Evolutionary conservation across 2,888 invertebrate species (phyloP).

Genomic region (Lepidocyrtoides sp.): DNA sequence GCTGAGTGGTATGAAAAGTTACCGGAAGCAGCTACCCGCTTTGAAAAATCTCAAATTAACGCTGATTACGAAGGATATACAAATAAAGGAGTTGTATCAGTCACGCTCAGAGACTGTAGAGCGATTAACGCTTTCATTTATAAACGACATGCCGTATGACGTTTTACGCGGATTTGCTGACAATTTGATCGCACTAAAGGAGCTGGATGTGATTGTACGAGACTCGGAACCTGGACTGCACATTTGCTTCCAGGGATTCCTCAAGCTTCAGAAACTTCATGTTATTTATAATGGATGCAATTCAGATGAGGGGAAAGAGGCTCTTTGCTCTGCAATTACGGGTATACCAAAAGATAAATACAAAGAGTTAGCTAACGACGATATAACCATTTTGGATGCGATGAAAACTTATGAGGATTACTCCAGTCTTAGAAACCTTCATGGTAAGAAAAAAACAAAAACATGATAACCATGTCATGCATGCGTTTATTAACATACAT

Average conservation of each 20-base stretch:
- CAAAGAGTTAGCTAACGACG: conserved; percentile 23
- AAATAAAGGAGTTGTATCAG: conserved; percentile 39
- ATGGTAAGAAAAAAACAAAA: conserved; percentile 3
- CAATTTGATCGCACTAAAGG: conserved; percentile 26
- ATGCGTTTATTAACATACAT: too few relatives aligned
- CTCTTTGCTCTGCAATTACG: conserved; percentile 6
- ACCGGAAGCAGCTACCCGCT: conserved; percentile 3
- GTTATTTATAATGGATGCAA: conserved; percentile 13
- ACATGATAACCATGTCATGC: neutral
- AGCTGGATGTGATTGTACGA: conserved; percentile 27
- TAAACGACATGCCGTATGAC: conserved; percentile 31
- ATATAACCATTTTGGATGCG: conserved; percentile 33
- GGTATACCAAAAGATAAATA: conserved; percentile 43
- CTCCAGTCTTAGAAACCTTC: conserved; percentile 50
- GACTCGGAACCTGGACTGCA: neutral
- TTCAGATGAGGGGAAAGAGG: neutral
- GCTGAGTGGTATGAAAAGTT: conserved; percentile 43
- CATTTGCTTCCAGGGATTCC: conserved; percentile 36
- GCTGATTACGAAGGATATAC: conserved; percentile 26
- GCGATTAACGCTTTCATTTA: conserved; percentile 33
- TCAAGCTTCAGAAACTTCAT: conserved; percentile 4
- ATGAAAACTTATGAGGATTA: conserved; percentile 18
- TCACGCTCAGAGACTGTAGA: conserved; percentile 35
- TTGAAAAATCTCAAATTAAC: conserved; percentile 58
- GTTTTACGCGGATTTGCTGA: conserved; percentile 46